Base-by-base conservation (phyloP, 2,797 vertebrate species). In the Halcyon badia region DNA sequence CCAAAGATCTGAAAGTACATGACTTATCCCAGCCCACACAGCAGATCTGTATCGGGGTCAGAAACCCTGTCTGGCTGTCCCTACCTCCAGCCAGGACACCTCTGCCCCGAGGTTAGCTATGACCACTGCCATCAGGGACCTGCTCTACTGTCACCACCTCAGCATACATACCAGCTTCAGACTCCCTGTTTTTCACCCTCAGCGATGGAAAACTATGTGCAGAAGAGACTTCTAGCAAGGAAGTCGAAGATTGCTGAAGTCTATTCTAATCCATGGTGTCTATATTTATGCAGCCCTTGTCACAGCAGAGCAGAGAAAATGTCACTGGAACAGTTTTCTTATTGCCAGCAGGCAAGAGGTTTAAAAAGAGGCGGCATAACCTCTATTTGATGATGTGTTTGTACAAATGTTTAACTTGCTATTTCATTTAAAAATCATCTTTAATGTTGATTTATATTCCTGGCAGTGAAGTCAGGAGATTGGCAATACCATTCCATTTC, bases 401-500 rank as follows among this genome's bases (percentile, higher is more conserved):
- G 88, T 93, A 94, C 83, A 96, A 97, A 95, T 64, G 87, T 94
- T 95, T 96, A 95, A 93, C 83, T 95, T 80, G 81, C 75, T 96
- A 82, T 96, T 95, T 94, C 48, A 91, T 90, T 89, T 94, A 33
- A 56, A 94, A 96, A 94, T 77, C 33, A 75, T 95, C 78, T 83
- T 94, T 91, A 95, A 81, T 89, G 82, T 87, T 96, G 89, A 88
- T 97, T 95, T 96, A 94, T 95, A 94, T 89, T 94, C 90, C 88
- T 97, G 94, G 94, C 96, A 91, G 75, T 49, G 61, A 84, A 97
- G 84, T 85, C 94, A 84, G 82, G 90, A 97, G 88, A 88, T 57
- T 96, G 92, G 94, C 91, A 94, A 78, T 89, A 44, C 83, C 69
- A 24, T 92, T 90, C 30, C 83, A 35, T 79, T 96, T 93, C 89